These are phyloP conservation scores for Gorsachius magnificus DNA, from an alignment of 2,797 vertebrate genomes.

Conservation along the genomic window DNA sequence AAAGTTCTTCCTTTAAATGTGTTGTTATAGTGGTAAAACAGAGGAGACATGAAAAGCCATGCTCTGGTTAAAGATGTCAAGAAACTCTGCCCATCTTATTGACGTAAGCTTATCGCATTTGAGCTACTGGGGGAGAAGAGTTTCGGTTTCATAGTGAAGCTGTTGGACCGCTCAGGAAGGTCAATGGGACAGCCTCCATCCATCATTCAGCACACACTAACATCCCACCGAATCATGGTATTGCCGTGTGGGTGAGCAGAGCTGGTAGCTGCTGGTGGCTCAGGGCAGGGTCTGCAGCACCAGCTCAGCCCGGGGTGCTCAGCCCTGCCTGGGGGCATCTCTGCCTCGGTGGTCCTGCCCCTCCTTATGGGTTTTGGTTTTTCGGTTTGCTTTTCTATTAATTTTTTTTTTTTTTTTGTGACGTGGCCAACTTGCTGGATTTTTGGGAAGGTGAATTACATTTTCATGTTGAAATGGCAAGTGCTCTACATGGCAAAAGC, in stretches of 20 bases:
- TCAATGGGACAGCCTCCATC: not conserved
- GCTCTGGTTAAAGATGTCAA: too few species aligned
- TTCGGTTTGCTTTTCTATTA: not conserved
- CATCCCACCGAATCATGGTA: accelerated
- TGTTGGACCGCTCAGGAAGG: not conserved
- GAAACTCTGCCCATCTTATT: too few species aligned
- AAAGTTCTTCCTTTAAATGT: not conserved
- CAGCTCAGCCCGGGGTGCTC: not conserved
- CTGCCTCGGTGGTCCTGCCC: accelerated
- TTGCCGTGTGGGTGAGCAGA: not conserved
- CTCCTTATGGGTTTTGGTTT: not conserved
- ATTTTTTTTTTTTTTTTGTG: not conserved
- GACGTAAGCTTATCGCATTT: not conserved
- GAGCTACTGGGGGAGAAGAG: not conserved
- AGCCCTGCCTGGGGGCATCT: not conserved
- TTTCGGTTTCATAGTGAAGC: not conserved
- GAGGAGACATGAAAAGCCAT: not conserved
- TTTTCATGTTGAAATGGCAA: not conserved
- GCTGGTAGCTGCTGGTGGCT: not conserved
- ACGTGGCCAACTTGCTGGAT: not conserved
- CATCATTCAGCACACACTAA: accelerated
- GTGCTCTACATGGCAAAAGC: not conserved
- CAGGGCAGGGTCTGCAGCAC: not conserved
- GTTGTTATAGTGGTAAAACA: not conserved
- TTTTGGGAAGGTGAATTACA: not conserved